Percentiles rank a stretch among this genome's conserved stretches.
Conservation (phyloP, 2,888 invertebrate genomes). For the Cremastobaeus sp. region DNA sequence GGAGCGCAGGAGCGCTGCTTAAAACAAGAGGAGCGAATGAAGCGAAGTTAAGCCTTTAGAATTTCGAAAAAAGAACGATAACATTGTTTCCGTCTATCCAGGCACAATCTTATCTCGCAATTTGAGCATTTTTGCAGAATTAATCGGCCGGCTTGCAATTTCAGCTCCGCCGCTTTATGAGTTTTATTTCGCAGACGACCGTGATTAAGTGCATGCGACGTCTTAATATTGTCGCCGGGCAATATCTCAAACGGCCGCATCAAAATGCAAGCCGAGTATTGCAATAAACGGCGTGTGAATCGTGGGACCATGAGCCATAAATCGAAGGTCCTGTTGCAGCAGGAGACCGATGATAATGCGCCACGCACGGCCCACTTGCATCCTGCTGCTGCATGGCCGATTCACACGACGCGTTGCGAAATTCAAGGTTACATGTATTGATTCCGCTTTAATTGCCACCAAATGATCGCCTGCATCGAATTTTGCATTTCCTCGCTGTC, state of each 20-base stretch:
- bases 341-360: constrained; percentile 58
- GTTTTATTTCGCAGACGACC: constrained; percentile 20
- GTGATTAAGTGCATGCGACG: constrained; percentile 32
- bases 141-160: no score
- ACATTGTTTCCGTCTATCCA: no score
- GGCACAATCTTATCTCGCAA: no score
- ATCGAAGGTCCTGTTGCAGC: constrained; percentile 62
- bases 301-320: constrained; percentile 62
- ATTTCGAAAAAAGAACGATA: no score
- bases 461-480: constrained; percentile 31
- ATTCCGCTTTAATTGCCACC: constrained; percentile 56
- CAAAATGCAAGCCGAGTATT: constrained; percentile 46
- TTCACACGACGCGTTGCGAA: constrained; percentile 57
- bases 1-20: no score
- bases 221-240: constrained; percentile 31
- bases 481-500: constrained; percentile 32
- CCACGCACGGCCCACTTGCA: constrained; percentile 63
- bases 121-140: no score
- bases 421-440: constrained; percentile 55
- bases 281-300: constrained; percentile 55
- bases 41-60: no score
- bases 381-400: constrained; percentile 56
- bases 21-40: no score
- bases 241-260: constrained; percentile 27
- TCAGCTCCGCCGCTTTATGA: no score